Base-by-base conservation (phyloP, 2,888 invertebrate genomes). In the Brenthis ino region DNA sequence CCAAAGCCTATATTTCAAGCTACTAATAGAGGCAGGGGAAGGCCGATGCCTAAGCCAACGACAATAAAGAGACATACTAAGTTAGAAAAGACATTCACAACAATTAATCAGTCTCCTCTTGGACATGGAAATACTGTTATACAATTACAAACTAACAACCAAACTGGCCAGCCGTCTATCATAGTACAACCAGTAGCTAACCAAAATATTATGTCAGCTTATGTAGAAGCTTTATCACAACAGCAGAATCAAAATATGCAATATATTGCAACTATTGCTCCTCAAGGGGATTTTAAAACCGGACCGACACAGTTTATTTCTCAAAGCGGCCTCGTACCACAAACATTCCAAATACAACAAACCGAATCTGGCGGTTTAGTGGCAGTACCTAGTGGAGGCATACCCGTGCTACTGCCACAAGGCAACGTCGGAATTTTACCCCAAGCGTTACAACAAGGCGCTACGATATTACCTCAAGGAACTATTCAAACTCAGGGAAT, bases 171-270 rank as follows among this genome's bases (percentile, higher is more conserved):
- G 74, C 95, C 95, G 0, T 94, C 95, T 0, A 94, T 96, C 24
- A 95, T 96, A 75, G 93, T 96, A 1, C 96, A 96, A 80, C 96
- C 95, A 78, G 91, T 95, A 12, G 86, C 87, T 47, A 93, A 93
- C 78, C 94, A 94, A 67, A 94, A 94, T 66, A 91, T 95, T 53
- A 93, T 95, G 91, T 95, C 95, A 2, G 89, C 89, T 16, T 96
- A 95, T 84, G 95, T 96, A 3, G 95, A 96, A 79, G 93, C 95
- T 0, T 91, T 95, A 75, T 95, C 95, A 63, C 96, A 95, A 77
- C 95, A 95, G 75, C 94, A 95, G 67, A 94, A 94, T 69, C 95
- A 95, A 82, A 95, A 95, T 80, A 92, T 96, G 85, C 97, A 97
- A 79, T 97, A 96, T 77, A 95, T 97, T 57, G 95, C 96, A 12